Percentiles rank a stretch among this genome's conserved stretches.
Evolutionary conservation across 2,888 invertebrate genomes (phyloP).

Genomic region (Agriotes lineatus): DNA sequence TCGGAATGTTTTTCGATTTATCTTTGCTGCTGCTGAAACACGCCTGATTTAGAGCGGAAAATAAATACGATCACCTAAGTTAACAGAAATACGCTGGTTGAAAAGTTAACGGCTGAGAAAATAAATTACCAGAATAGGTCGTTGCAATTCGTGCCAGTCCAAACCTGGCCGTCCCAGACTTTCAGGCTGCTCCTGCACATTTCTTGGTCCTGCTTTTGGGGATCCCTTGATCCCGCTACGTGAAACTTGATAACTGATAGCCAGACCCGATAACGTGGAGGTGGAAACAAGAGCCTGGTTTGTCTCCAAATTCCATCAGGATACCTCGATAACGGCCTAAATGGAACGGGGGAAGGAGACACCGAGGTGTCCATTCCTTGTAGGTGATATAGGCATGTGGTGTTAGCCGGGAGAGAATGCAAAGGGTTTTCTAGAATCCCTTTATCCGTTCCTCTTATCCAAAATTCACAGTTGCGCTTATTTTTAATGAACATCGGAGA

Average conservation of each 20-base stretch:
- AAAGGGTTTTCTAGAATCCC: slow-evolving; percentile 87
- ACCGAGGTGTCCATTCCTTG: slow-evolving; percentile 74
- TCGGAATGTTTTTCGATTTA: slow-evolving; percentile 55
- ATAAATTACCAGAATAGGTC: slow-evolving; percentile 82
- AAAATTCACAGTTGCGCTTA: slow-evolving; percentile 88
- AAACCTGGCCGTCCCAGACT: slow-evolving; percentile 88
- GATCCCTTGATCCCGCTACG: slow-evolving; percentile 75
- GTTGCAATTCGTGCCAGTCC: slow-evolving; percentile 81
- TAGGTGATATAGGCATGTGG: slow-evolving; percentile 89
- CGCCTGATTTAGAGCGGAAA: slow-evolving; percentile 40
- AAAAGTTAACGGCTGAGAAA: slow-evolving; percentile 17
- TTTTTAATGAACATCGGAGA: slow-evolving; percentile 87
- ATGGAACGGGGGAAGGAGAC: slow-evolving; percentile 68
- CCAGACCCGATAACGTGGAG: slow-evolving; percentile 85
- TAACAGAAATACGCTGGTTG: slow-evolving; percentile 27
- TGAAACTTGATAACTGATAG: slow-evolving; percentile 89
- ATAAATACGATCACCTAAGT: slow-evolving; percentile 19
- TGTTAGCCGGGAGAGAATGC: slow-evolving; percentile 89
- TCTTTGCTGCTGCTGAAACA: slow-evolving; percentile 58
- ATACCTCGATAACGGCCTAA: slow-evolving; percentile 71
- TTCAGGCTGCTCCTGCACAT: slow-evolving; percentile 87
- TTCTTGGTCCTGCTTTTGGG: slow-evolving; percentile 77
- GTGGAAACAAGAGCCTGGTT: slow-evolving; percentile 69
- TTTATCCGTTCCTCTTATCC: slow-evolving; percentile 83
- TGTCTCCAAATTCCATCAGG: slow-evolving; percentile 66